These are phyloP conservation scores for Nothocercus julius DNA, from an alignment of 2,113 vertebrate species.

Conservation along the genomic window DNA sequence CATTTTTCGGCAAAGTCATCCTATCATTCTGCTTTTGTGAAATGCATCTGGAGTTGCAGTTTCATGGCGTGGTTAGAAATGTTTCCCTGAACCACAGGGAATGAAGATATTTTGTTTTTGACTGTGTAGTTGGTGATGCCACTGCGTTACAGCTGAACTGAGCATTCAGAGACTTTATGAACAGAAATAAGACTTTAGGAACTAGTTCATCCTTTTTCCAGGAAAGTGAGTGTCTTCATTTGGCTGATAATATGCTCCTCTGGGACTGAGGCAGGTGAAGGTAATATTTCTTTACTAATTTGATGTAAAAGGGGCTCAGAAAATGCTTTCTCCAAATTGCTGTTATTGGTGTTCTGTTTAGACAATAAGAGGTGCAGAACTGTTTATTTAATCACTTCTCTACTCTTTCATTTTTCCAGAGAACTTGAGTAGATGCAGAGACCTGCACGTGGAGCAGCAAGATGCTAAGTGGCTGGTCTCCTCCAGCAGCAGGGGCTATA, in stretches of 20 bases:
- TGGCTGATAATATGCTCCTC: not conserved
- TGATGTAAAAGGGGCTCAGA: not conserved
- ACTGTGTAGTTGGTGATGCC: not conserved
- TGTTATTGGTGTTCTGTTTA: slow-evolving; percentile 48
- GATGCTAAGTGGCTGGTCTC: not conserved
- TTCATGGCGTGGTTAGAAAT: not conserved
- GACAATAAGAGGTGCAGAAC: not conserved
- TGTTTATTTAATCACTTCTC: slow-evolving; percentile 9
- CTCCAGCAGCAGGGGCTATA: not conserved
- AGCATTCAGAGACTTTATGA: not conserved
- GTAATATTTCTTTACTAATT: slow-evolving; percentile 7
- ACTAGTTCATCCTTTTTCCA: not conserved
- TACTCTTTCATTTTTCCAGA: not conserved
- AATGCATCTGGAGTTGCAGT: fast-evolving
- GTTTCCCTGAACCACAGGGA: not conserved
- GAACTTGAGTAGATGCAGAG: not conserved
- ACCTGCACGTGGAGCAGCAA: not conserved
- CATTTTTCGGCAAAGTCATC: not conserved
- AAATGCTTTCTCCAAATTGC: not conserved
- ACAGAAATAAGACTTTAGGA: not conserved
- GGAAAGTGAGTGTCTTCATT: not conserved
- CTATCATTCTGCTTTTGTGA: not conserved
- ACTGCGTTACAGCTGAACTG: not conserved
- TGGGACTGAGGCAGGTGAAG: not conserved
- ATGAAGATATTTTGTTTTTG: not conserved